Percentiles rank a stretch among this genome's conserved stretches.
These are phyloP conservation scores for Scaptomyza polygonia DNA, from an alignment of 2,888 invertebrate species.

Conservation along the genomic window DNA sequence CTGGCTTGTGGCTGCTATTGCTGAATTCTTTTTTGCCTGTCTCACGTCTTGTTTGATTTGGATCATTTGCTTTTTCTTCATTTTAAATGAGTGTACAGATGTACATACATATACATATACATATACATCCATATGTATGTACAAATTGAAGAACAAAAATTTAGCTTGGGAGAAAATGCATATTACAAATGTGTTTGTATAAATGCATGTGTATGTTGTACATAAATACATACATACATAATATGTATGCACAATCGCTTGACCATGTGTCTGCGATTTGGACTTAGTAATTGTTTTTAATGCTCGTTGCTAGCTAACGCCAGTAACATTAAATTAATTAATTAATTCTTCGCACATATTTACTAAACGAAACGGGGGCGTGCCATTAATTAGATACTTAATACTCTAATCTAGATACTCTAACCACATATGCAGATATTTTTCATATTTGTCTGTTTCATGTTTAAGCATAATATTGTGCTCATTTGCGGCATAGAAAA, in stretches of 20 bases:
- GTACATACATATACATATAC: no score
- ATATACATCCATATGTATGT: conserved; percentile 7
- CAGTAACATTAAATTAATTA: conserved; percentile 66
- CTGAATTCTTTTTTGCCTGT: conserved; percentile 33
- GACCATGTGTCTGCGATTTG: conserved; percentile 43
- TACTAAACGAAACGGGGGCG: conserved; percentile 13
- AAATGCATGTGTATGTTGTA: neutral
- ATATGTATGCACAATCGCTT: conserved; percentile 15
- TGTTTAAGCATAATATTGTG: conserved; percentile 58
- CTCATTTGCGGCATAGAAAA: conserved; percentile 29
- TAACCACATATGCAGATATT: conserved; percentile 15
- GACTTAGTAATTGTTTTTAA: conserved; percentile 62
- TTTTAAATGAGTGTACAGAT: conserved; percentile 6
- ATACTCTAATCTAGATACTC: no score
- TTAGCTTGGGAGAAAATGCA: neutral
- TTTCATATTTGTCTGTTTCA: conserved; percentile 47
- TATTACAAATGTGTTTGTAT: neutral
- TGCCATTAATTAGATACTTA: conserved; percentile 56
- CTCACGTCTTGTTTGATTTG: conserved; percentile 35
- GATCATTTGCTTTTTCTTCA: conserved; percentile 34
- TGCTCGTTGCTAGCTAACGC: conserved; percentile 34
- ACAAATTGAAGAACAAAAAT: neutral
- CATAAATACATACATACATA: no score
- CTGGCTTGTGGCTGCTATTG: conserved; percentile 13
- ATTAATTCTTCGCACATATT: conserved; percentile 56